These are phyloP conservation scores for Phenganax marumi DNA, from an alignment of 92 coral and sea anemone genomes.

Conservation along the genomic window DNA sequence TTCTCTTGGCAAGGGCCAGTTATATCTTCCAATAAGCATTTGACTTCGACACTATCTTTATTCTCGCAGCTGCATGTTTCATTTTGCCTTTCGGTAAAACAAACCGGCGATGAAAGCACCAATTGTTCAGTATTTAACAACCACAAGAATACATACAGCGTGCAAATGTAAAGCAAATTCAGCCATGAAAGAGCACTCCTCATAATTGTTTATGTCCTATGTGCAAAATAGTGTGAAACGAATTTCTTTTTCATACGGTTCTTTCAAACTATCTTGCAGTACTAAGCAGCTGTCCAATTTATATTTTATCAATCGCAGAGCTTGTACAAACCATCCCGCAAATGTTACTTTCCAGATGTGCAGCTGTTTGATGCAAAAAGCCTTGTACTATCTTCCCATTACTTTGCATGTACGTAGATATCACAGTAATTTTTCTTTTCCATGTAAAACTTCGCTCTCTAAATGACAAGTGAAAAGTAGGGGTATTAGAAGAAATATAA, in stretches of 20 bases:
- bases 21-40: conserved; percentile 24
- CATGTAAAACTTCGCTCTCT: not conserved
- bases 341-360: no score
- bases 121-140: not conserved
- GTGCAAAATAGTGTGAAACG: not conserved
- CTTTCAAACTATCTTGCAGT: no score
- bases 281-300: no score
- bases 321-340: no score
- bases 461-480: no score
- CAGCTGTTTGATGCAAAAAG: not conserved
- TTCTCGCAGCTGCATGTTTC: conserved; percentile 2
- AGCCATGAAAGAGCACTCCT: not conserved
- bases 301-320: no score
- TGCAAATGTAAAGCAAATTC: conserved; percentile 9
- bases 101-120: not conserved
- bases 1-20: conserved; percentile 17
- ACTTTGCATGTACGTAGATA: not conserved
- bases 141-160: not conserved
- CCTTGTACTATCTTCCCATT: not conserved
- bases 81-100: not conserved
- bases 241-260: not conserved
- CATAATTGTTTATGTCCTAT: not conserved
- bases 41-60: not conserved
- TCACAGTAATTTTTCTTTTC: not conserved
- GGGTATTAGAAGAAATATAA: no score